Evolutionary conservation across 2,888 invertebrate species (phyloP).

Genomic region (Seira ritae): DNA sequence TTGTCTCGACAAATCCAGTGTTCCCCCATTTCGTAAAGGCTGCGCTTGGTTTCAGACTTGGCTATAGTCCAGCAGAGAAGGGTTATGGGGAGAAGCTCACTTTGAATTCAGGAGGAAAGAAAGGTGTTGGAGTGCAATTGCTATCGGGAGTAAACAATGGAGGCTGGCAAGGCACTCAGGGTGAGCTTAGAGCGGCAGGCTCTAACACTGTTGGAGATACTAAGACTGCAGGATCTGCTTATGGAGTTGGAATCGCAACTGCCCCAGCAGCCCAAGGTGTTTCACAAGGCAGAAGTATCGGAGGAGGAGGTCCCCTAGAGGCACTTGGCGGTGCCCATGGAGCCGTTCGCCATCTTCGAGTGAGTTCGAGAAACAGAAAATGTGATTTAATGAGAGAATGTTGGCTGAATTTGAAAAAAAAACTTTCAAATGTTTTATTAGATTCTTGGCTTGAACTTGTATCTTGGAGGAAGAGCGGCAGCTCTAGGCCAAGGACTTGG

Average conservation of each 20-base stretch:
- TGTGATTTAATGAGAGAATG: neutral
- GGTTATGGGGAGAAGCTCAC: constrained; percentile 27
- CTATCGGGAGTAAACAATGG: constrained; percentile 45
- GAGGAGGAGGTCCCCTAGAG: constrained; percentile 27
- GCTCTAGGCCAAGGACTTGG: constrained; percentile 10
- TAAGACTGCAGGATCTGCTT: neutral
- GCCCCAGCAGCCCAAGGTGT: constrained; percentile 10
- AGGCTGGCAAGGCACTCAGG: constrained; percentile 18
- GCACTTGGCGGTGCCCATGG: constrained; percentile 23
- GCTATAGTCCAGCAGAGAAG: constrained; percentile 51
- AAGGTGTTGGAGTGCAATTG: constrained; percentile 42
- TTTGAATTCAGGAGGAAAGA: constrained; percentile 24
- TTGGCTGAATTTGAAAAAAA: neutral
- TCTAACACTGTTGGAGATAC: neutral
- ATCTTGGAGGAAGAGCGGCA: constrained; percentile 38
- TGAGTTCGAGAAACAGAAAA: neutral
- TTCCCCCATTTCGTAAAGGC: constrained; percentile 54
- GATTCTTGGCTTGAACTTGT: constrained; percentile 47
- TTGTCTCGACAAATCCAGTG: constrained; percentile 47
- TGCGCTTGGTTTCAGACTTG: constrained; percentile 53
- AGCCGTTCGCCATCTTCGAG: constrained; percentile 34
- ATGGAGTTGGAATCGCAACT: neutral
- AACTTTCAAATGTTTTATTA: constrained; percentile 7
- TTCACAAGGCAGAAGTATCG: neutral
- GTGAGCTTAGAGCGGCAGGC: neutral